Evolutionary conservation across 2,888 invertebrate species (phyloP).

Genomic region (Lasioglossum calceatum): DNA sequence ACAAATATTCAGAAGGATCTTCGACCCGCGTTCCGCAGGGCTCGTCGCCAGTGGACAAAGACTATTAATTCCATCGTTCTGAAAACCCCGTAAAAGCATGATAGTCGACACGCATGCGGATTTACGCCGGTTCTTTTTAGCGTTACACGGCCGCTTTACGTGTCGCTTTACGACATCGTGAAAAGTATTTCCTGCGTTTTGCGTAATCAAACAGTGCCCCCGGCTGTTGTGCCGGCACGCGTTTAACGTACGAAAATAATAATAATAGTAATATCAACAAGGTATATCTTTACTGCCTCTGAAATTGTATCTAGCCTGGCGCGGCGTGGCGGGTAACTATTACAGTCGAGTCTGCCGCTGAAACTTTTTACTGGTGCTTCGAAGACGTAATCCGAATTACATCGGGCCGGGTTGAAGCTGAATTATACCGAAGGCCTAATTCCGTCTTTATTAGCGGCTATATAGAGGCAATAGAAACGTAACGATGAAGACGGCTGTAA

Average conservation of each 20-base stretch:
- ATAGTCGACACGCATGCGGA: not conserved
- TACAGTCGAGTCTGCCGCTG: not conserved
- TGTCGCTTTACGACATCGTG: constrained; percentile 60
- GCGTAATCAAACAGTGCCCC: constrained; percentile 10
- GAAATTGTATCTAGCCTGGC: not conserved
- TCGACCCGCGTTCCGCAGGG: not conserved
- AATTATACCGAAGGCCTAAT: constrained; percentile 6
- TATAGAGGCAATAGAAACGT: not conserved
- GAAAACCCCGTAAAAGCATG: not conserved
- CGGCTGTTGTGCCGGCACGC: not conserved
- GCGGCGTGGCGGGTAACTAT: not conserved
- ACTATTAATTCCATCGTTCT: not conserved
- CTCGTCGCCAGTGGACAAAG: not conserved
- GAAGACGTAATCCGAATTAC: constrained; percentile 34
- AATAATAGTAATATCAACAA: constrained; percentile 22
- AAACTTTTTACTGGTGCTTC: constrained; percentile 22
- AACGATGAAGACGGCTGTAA: not conserved
- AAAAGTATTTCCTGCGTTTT: constrained; percentile 37
- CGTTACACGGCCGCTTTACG: constrained; percentile 39
- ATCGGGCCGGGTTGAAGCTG: not conserved
- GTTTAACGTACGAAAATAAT: constrained; percentile 10
- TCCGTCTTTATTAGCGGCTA: constrained; percentile 13
- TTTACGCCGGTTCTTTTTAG: constrained; percentile 44
- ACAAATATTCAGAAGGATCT: no score
- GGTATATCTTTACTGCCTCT: constrained; percentile 19